Conservation (phyloP, 2,888 invertebrate genomes). For the Noctua janthe region DNA sequence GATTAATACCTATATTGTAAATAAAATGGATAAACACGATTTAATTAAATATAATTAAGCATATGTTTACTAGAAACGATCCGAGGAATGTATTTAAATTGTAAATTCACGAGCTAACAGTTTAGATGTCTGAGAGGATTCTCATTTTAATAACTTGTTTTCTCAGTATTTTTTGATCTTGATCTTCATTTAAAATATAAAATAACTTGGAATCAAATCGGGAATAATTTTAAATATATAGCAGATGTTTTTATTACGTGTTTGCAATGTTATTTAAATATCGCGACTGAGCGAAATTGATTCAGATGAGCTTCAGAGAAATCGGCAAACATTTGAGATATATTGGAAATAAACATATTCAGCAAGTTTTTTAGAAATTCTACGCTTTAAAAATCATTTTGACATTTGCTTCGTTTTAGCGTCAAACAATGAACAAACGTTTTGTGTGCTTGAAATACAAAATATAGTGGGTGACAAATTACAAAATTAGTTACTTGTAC, state of each 20-base stretch:
- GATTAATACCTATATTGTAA: constrained; percentile 26
- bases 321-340: constrained; percentile 22
- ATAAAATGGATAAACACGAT: constrained; percentile 50
- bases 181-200: constrained; percentile 41
- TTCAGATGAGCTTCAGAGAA: constrained; percentile 1
- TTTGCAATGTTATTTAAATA: constrained; percentile 28
- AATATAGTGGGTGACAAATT: background rate
- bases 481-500: background rate
- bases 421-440: constrained; percentile 12
- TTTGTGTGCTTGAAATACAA: background rate
- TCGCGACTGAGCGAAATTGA: constrained; percentile 19
- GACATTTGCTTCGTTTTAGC: constrained; percentile 6
- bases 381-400: constrained; percentile 18
- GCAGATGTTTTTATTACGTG: constrained; percentile 18
- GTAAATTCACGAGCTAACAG: constrained; percentile 39
- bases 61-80: constrained; percentile 38
- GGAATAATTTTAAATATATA: constrained; percentile 35
- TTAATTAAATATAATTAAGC: constrained; percentile 29
- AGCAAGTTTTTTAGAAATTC: background rate
- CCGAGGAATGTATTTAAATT: constrained; percentile 58
- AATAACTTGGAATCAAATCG: constrained; percentile 15
- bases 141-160: constrained; percentile 54
- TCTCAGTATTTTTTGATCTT: constrained; percentile 41
- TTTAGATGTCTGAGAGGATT: constrained; percentile 21
- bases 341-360: constrained; percentile 15